Evolutionary conservation across 2,888 invertebrate genomes (phyloP).

Genomic region (Rhimphoctona megacephalus): DNA sequence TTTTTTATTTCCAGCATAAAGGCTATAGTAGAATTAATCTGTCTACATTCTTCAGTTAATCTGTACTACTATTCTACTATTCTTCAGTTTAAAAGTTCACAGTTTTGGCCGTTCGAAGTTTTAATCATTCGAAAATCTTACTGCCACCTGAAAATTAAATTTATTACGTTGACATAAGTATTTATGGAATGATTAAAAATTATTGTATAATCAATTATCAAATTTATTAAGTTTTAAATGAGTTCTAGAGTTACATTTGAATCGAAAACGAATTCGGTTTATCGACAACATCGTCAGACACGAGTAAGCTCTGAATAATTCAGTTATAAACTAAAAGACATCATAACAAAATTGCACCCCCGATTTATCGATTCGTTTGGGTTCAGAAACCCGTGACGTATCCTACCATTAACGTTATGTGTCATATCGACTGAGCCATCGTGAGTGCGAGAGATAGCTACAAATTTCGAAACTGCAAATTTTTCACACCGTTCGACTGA

Average conservation of each 20-base stretch:
- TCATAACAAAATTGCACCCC: neutral
- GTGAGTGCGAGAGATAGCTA: neutral
- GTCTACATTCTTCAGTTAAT: too few relatives aligned
- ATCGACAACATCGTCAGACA: neutral
- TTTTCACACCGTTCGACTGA: too few relatives aligned
- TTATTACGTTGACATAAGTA: too few relatives aligned
- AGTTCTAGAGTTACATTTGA: neutral
- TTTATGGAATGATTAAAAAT: too few relatives aligned
- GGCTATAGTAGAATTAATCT: too few relatives aligned
- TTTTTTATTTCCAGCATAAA: too few relatives aligned
- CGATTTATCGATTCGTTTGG: neutral
- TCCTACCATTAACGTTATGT: neutral
- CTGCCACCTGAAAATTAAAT: too few relatives aligned
- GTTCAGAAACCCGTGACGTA: constrained; percentile 2
- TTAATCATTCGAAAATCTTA: too few relatives aligned
- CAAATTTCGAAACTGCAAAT: neutral
- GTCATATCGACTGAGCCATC: neutral
- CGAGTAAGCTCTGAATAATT: neutral
- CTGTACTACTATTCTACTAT: too few relatives aligned
- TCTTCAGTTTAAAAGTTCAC: too few relatives aligned
- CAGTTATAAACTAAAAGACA: neutral
- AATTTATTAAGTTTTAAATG: neutral
- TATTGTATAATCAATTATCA: neutral
- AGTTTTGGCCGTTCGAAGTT: too few relatives aligned
- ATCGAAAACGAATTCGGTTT: neutral